Percentiles rank a stretch among this genome's conserved stretches.
These are phyloP conservation scores for Florisuga fusca DNA, from an alignment of 2,797 vertebrate species.

Conservation along the genomic window DNA sequence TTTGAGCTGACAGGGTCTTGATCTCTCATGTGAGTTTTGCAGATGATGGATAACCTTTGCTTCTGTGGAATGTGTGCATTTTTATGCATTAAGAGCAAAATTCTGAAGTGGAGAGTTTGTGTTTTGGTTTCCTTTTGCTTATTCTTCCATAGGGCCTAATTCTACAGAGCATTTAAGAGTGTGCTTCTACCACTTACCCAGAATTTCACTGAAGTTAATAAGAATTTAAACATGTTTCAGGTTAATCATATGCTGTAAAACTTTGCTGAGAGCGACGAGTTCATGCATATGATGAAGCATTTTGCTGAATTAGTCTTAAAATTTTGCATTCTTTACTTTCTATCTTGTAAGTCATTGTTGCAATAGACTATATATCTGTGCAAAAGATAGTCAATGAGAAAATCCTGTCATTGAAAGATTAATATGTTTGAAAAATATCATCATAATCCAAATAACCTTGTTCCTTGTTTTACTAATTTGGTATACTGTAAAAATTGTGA, in stretches of 20 bases:
- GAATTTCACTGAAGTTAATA: neutral
- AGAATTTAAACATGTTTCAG: neutral
- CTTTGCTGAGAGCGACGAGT: neutral
- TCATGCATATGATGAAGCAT: neutral
- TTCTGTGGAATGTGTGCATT: constrained; percentile 48
- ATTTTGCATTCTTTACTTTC: neutral
- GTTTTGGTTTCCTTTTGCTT: neutral
- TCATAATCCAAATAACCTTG: neutral
- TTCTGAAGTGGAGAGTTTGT: neutral
- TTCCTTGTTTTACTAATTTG: neutral
- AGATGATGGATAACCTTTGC: constrained; percentile 76
- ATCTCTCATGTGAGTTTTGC: constrained; percentile 54
- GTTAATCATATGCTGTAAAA: neutral
- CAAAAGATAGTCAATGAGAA: neutral
- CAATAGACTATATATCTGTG: neutral
- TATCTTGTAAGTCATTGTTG: neutral
- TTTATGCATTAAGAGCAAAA: constrained; percentile 17
- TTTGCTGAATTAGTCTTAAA: neutral
- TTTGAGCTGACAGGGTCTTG: constrained; percentile 52
- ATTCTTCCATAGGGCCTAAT: neutral
- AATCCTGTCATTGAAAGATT: neutral
- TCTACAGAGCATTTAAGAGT: neutral
- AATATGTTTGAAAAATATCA: neutral
- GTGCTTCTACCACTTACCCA: neutral
- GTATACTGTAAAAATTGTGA: neutral